Percentiles rank a stretch among this genome's conserved stretches.
These are phyloP conservation scores for Clistopyga incitator DNA, from an alignment of 2,888 invertebrate genomes.

Conservation along the genomic window DNA sequence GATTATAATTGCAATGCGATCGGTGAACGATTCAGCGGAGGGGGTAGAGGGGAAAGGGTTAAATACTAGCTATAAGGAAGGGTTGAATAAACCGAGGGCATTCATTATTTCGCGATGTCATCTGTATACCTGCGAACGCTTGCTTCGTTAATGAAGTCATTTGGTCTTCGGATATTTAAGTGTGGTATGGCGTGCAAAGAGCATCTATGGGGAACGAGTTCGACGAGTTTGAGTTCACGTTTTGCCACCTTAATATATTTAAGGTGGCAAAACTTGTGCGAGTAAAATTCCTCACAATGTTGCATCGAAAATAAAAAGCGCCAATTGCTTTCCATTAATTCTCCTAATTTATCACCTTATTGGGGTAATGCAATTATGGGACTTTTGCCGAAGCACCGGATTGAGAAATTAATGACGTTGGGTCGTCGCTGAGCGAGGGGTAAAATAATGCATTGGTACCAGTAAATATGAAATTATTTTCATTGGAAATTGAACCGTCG, in stretches of 20 bases:
- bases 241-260: neutral
- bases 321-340: neutral
- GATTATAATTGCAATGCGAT: slow-evolving; percentile 69
- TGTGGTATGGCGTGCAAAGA: slow-evolving; percentile 25
- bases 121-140: slow-evolving; percentile 25
- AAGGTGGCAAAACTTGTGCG: neutral
- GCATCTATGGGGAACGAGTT: slow-evolving; percentile 26
- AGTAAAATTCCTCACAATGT: neutral
- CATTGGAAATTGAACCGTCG: neutral
- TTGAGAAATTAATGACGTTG: neutral
- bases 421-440: neutral
- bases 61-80: slow-evolving; percentile 1
- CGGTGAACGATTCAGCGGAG: neutral
- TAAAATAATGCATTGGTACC: neutral
- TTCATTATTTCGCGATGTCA: slow-evolving; percentile 57
- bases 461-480: neutral
- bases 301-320: neutral
- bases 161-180: slow-evolving; percentile 38
- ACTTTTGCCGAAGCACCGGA: neutral
- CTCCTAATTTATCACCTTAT: neutral
- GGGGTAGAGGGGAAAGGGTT: slow-evolving; percentile 12
- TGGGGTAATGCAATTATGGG: neutral
- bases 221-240: no score
- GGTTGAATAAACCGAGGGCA: slow-evolving; percentile 40
- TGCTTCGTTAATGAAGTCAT: slow-evolving; percentile 57